Percentiles rank a stretch among this genome's conserved stretches.
These are phyloP conservation scores for Montipora efflorescens DNA, from an alignment of 64 coral and sea anemone genomes.

Conservation along the genomic window DNA sequence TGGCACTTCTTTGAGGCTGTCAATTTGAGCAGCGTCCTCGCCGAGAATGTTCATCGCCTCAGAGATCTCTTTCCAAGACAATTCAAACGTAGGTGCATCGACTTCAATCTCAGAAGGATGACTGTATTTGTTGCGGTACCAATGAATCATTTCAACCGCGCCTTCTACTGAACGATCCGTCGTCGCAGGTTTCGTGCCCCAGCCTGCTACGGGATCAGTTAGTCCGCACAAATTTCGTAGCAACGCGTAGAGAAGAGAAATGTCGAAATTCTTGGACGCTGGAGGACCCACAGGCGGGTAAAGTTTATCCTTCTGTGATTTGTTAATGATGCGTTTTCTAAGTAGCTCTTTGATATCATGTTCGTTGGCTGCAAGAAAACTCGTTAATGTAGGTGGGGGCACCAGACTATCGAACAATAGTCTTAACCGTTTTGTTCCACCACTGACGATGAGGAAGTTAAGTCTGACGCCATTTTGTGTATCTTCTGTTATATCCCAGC, in stretches of 20 bases:
- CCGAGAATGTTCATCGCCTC: conserved; percentile 50
- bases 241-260: conserved; percentile 53
- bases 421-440: conserved; percentile 44
- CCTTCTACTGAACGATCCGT: conserved; percentile 45
- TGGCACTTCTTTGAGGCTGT: conserved; percentile 34
- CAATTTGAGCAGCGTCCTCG: conserved; percentile 29
- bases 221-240: conserved; percentile 65
- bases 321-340: conserved; percentile 22
- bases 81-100: conserved; percentile 36
- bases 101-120: conserved; percentile 30
- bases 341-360: conserved; percentile 2
- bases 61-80: conserved; percentile 56
- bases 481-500: conserved; percentile 4
- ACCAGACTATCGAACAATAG: conserved; percentile 20
- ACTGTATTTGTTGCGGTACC: conserved; percentile 62
- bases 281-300: conserved; percentile 30
- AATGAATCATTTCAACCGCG: conserved; percentile 65
- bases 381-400: neutral
- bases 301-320: conserved; percentile 74
- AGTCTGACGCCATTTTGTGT: conserved; percentile 10
- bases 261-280: conserved; percentile 58
- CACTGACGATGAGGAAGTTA: conserved; percentile 52
- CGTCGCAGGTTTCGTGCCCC: conserved; percentile 60
- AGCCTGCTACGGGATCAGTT: conserved; percentile 56
- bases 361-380: conserved; percentile 18